A percentile compares a stretch with the other conserved stretches of the same genome.
phyloP scores from a whole-genome alignment of 2,888 invertebrate genomes.

The Lutraria lutraria region DNA sequence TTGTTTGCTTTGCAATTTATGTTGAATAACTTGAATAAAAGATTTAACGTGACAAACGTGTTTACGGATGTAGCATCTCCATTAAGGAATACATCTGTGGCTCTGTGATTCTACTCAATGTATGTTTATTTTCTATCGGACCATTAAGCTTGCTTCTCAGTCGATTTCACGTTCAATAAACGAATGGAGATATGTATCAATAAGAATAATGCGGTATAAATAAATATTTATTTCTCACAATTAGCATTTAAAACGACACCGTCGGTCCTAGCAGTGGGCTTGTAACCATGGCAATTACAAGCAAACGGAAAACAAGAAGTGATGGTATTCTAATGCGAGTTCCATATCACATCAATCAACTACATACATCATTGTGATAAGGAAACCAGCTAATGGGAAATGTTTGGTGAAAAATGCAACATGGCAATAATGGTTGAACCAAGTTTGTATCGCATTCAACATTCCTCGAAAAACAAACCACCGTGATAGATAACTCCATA shows the following conservation, averaged over 20 bases:
- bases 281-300: neutral
- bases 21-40: slow-evolving; percentile 14
- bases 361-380: too few relatives aligned
- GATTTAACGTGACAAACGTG: neutral
- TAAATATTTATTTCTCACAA: slow-evolving; percentile 25
- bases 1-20: neutral
- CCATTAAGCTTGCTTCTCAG: neutral
- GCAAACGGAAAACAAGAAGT: neutral
- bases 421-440: too few relatives aligned
- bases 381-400: too few relatives aligned
- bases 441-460: too few relatives aligned
- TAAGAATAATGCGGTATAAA: slow-evolving; percentile 10
- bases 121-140: slow-evolving; percentile 3
- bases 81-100: neutral
- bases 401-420: too few relatives aligned
- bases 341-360: neutral
- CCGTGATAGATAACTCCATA: too few relatives aligned
- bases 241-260: slow-evolving; percentile 24
- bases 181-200: slow-evolving; percentile 11
- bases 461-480: too few relatives aligned
- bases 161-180: slow-evolving; percentile 23
- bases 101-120: neutral
- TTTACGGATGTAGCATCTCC: neutral
- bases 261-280: neutral
- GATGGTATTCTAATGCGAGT: slow-evolving; percentile 15